Conservation (phyloP, 2,113 vertebrate species). For the Psophia crepitans region DNA sequence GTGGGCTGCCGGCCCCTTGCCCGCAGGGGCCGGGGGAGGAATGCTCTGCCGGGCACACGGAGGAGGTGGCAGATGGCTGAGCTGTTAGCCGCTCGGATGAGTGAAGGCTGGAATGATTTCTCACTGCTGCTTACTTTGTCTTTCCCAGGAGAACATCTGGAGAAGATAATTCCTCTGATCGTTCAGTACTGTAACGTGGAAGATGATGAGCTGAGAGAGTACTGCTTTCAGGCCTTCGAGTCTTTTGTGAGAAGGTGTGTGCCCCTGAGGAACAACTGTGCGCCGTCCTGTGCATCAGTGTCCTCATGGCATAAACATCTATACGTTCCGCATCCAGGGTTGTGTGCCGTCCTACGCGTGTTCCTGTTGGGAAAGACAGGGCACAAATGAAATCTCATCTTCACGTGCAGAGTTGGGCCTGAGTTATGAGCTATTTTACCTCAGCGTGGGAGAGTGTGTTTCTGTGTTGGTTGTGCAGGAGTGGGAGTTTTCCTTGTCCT, state of each 20-base stretch:
- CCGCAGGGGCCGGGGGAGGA: not conserved
- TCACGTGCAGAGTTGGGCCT: not conserved
- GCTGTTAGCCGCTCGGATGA: not conserved
- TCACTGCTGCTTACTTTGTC: not conserved
- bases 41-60: not conserved
- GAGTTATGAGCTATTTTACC: not conserved
- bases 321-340: accelerated
- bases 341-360: not conserved
- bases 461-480: not conserved
- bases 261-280: not conserved
- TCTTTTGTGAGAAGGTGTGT: slow-evolving; percentile 88
- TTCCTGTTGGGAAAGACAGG: not conserved
- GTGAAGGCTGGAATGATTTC: not conserved
- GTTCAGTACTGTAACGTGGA: slow-evolving; percentile 87
- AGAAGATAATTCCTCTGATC: slow-evolving; percentile 88
- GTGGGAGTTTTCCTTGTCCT: not conserved
- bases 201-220: slow-evolving; percentile 91
- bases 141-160: slow-evolving; percentile 85
- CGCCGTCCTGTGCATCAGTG: not conserved
- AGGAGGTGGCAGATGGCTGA: not conserved
- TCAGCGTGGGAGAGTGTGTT: not conserved
- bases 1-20: not conserved
- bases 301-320: not conserved
- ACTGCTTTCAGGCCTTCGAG: slow-evolving; percentile 92
- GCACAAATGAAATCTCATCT: not conserved